Percentiles rank a stretch among this genome's conserved stretches.
These are phyloP conservation scores for Drosophila azteca DNA, from an alignment of 1,140 invertebrate species.

Conservation along the genomic window DNA sequence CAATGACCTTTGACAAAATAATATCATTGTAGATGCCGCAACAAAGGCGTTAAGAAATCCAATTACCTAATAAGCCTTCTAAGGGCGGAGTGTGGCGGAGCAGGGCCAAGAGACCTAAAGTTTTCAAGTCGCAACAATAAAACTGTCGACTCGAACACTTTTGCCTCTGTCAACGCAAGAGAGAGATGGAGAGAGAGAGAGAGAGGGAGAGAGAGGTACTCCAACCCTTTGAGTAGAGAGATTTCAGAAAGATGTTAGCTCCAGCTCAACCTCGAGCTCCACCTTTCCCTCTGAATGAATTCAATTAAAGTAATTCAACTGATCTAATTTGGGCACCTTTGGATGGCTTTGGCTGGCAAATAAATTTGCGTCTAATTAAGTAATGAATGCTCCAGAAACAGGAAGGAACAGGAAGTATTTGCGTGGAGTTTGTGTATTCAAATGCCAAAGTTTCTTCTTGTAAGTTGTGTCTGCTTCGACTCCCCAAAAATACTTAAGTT, in stretches of 20 bases:
- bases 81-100: constrained; percentile 13
- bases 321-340: constrained; percentile 48
- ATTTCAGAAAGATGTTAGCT: constrained; percentile 15
- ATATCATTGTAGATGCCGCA: constrained; percentile 22
- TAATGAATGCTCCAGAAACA: constrained; percentile 33
- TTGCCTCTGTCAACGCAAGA: constrained; percentile 5
- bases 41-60: constrained; percentile 35
- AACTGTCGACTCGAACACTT: constrained; percentile 42
- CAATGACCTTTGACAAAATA: constrained; percentile 24
- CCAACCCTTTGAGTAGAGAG: background rate
- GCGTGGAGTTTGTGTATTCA: background rate
- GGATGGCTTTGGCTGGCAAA: constrained; percentile 28
- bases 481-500: background rate
- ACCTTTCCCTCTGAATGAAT: constrained; percentile 6
- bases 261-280: background rate
- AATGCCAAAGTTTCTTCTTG: constrained; percentile 20
- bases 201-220: too few relatives aligned
- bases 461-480: background rate
- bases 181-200: too few relatives aligned
- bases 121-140: constrained; percentile 38
- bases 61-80: constrained; percentile 44
- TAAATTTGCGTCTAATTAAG: constrained; percentile 33
- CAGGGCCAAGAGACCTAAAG: constrained; percentile 37
- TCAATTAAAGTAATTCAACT: constrained; percentile 47
- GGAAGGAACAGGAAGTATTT: background rate